phyloP scores from a whole-genome alignment of 2,113 vertebrate species.

The Eurypyga helias region DNA sequence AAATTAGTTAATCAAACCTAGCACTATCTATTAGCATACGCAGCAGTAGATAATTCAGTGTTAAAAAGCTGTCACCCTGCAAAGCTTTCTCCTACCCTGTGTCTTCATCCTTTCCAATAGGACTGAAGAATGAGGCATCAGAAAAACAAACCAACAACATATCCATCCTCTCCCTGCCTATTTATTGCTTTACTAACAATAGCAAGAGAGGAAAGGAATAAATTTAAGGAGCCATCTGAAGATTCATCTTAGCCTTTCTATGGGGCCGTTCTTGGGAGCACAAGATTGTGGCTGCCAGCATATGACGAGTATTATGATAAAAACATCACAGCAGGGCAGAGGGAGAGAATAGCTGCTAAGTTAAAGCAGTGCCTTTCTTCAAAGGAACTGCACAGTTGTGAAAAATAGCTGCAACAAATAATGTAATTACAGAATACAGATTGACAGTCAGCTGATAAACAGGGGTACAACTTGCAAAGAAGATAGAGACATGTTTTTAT shows the following conservation, averaged over 20 bases:
- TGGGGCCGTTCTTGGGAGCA: slow-evolving; percentile 10
- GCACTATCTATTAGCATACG: slow-evolving; percentile 11
- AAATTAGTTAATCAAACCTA: slow-evolving; percentile 57
- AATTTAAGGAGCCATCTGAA: slow-evolving; percentile 25
- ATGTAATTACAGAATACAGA: slow-evolving; percentile 10
- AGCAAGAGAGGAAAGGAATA: neutral
- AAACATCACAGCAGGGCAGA: slow-evolving; percentile 26
- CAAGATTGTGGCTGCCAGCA: slow-evolving; percentile 26
- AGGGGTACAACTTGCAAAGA: neutral
- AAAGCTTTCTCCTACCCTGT: neutral
- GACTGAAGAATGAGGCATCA: neutral
- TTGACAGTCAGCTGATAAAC: slow-evolving; percentile 2
- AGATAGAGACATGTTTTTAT: neutral
- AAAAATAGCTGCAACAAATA: slow-evolving; percentile 32
- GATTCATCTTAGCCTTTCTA: slow-evolving; percentile 28
- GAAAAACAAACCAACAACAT: neutral
- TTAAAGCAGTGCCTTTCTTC: slow-evolving; percentile 32
- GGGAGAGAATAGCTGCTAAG: slow-evolving; percentile 3
- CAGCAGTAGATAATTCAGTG: slow-evolving; percentile 21
- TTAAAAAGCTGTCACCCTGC: slow-evolving; percentile 14
- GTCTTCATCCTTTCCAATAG: neutral
- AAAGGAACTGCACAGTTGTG: neutral
- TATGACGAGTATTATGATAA: slow-evolving; percentile 45
- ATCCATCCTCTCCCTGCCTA: no score
- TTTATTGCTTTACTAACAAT: slow-evolving; percentile 15